Evolutionary conservation across 2,113 vertebrate genomes (phyloP), one percentile per base, ranked within the genome.

Genomic region (Paraplagusia blochii): DNA sequence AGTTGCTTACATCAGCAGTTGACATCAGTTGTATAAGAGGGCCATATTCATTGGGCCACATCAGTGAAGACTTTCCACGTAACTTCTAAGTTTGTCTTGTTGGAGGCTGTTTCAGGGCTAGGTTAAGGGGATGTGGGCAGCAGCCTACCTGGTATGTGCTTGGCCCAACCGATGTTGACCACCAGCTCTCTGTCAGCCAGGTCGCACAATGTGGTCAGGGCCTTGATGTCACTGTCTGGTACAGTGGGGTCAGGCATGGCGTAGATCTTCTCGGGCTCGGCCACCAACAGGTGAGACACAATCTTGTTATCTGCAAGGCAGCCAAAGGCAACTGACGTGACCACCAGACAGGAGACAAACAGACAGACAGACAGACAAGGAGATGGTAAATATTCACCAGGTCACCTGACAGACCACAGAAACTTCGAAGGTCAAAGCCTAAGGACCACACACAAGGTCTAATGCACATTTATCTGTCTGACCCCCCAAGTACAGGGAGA

Each of bases 271-370:
- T 99, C 96, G 45, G 97, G 96, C 85, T 99, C 96, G 52, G 95
- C 96, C 90, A 98, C 96, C 91, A 98, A 90, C 88, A 98, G 92
- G 92, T 99, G 96, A 75, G 97, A 99, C 82, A 98, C 95, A 76
- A 98, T 98, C 93, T 98, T 98, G 93, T 99, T 99, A 97, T 98
- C 97, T 98, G 94, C 85, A 92, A 93, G 92, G 91, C 92, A 91
- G 89, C 90, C 90, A 92, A 92, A 92, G 86, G 89, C 89, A 90
- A 90, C 90, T 92, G 88, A 89, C 83, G 83, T 90, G 88, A 91
- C 88, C 89, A 91, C 88, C 83, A 85, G 84, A 87, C 84, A 78
- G 87, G 84, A 88, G 85, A 86, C 88, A 89, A 80, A 90, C 82
- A 92, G 80, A n/a, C n/a, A n/a, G n/a, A n/a, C n/a, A 91, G 67